These are phyloP conservation scores for Girardia tigrina DNA, from an alignment of 2,888 invertebrate species.

Conservation along the genomic window DNA sequence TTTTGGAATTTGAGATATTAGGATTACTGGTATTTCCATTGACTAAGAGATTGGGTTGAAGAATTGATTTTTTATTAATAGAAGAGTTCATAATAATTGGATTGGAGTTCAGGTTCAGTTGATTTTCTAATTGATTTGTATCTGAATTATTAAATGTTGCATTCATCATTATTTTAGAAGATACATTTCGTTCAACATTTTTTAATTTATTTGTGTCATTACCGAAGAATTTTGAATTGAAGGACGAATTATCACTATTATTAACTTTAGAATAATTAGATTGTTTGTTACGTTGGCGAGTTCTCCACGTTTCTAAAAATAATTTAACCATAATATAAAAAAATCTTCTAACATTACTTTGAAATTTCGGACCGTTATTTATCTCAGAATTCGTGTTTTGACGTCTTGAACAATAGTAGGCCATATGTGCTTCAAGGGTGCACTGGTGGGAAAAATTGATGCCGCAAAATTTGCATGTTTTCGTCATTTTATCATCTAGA, in stretches of 20 bases:
- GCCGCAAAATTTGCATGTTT: neutral
- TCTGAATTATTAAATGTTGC: constrained; percentile 12
- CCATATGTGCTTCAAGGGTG: constrained; percentile 2
- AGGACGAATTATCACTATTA: neutral
- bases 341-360: neutral
- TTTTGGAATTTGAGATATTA: neutral
- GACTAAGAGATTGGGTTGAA: neutral
- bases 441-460: constrained; percentile 10
- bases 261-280: neutral
- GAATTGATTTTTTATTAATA: neutral
- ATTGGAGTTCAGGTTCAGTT: neutral
- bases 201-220: neutral
- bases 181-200: constrained; percentile 3
- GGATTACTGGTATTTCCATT: neutral
- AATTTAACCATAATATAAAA: neutral
- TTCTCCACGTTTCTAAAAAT: constrained; percentile 11
- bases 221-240: neutral
- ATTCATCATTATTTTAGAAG: neutral
- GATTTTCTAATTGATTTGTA: neutral
- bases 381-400: neutral
- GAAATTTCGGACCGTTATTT: constrained; percentile 13
- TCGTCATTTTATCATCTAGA: constrained; percentile 1
- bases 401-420: neutral
- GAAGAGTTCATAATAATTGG: neutral
- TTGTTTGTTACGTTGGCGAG: neutral